A percentile compares a stretch with the other conserved stretches of the same genome.
These are phyloP conservation scores for Apis cerana DNA, from an alignment of 1,140 invertebrate species.

Conservation along the genomic window DNA sequence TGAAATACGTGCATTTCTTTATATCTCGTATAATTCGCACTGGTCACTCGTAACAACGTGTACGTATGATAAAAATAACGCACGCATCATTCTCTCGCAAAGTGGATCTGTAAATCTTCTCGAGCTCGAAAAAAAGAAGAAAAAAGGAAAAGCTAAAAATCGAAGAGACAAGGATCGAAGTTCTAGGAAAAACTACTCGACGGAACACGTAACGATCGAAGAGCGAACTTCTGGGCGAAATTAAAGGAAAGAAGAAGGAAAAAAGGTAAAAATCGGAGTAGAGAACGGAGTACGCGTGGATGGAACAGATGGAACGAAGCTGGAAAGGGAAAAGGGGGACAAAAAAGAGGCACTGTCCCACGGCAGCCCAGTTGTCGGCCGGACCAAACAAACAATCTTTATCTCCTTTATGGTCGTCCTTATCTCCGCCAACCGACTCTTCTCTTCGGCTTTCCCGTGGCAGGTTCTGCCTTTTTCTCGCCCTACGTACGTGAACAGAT, in stretches of 20 bases:
- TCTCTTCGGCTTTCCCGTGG: conserved; percentile 50
- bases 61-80: too few relatives aligned
- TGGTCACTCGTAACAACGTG: too few relatives aligned
- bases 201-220: neutral
- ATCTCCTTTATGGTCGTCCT: conserved; percentile 65
- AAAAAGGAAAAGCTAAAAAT: too few relatives aligned
- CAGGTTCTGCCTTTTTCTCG: conserved; percentile 56
- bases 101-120: too few relatives aligned
- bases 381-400: conserved; percentile 76
- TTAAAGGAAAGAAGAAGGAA: neutral
- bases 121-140: too few relatives aligned
- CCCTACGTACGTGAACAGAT: conserved; percentile 55
- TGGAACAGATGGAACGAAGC: conserved; percentile 12
- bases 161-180: too few relatives aligned
- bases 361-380: conserved; percentile 55
- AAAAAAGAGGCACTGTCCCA: conserved; percentile 49
- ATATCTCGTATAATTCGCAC: too few relatives aligned
- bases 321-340: conserved; percentile 19
- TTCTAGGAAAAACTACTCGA: neutral
- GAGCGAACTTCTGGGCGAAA: too few relatives aligned
- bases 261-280: conserved; percentile 4
- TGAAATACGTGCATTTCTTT: too few relatives aligned
- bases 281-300: neutral
- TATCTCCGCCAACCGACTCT: conserved; percentile 60
- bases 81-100: too few relatives aligned